Base-by-base conservation (phyloP, 2,797 vertebrate species). In the Phrynocephalus vlangalii region DNA sequence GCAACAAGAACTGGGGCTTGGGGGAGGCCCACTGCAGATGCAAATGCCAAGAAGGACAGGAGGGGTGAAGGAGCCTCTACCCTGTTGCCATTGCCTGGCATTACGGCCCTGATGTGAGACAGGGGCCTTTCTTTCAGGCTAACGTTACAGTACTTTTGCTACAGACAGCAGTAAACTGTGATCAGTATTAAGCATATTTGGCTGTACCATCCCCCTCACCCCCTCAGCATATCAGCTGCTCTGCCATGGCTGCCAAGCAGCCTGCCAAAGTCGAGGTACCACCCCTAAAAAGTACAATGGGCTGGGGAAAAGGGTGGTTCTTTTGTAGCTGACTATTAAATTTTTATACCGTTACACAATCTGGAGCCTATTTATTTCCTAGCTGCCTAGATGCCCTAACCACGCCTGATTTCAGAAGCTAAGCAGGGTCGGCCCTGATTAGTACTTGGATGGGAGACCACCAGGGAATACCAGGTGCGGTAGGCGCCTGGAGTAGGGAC, bases 241-340 rank as follows among this genome's bases (percentile, higher is more conserved):
- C 79, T 63, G 28, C 22, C 48, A 8, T 20, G 22, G 56, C n/a
- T 66, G 30, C 33, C 66, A 30, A 28, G 7, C 82, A 67, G 44
- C 77, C 70, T 30, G 81, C 48, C 81, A 33, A 28, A 44, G 75
- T 30, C 56, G 28, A 30, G 70, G 79, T 5, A 18, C 33, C 22
- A 13, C n/a, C 48, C 52, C 11, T 26, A 33, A 38, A 26, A 13
- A 50, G 68, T 15, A 15, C 30, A 52, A 79, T 10, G 63, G 83
- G 77, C 73, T 78, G 82, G 78, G 26, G 84, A 52, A 72, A n/a
- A 24, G 8, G 15, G 60, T 20, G 60, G 72, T 83, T 71, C 68
- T 85, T 82, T 20, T 52, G 86, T 90, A 87, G 72, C 68, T 38
- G 11, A 88, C 86, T 92, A 93, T 94, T 94, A 95, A 95, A 95